phyloP scores from a whole-genome alignment of 2,797 vertebrate species.

The Picus viridis region DNA sequence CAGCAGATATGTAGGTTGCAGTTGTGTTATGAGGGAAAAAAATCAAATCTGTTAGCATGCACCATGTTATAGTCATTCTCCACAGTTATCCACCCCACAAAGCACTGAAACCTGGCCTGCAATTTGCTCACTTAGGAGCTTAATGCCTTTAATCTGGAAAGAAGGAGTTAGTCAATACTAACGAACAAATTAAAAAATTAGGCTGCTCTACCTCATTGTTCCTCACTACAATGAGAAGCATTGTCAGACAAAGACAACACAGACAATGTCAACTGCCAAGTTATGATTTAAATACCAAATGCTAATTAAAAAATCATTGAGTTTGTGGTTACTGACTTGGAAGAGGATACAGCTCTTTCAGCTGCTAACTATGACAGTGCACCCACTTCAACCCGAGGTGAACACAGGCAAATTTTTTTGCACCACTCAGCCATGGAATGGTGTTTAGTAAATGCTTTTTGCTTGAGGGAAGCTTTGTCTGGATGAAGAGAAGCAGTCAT shows the following conservation, averaged over 20 bases:
- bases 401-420: background rate
- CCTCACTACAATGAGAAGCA: background rate
- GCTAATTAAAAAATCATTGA: background rate
- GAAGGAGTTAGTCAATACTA: conserved; percentile 3
- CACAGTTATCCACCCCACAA: background rate
- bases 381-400: background rate
- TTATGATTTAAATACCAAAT: conserved; percentile 20
- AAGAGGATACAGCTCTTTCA: background rate
- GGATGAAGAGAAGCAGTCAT: background rate
- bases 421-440: background rate
- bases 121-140: background rate
- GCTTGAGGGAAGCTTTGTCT: background rate
- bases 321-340: background rate
- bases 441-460: background rate
- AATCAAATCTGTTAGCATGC: too few species aligned
- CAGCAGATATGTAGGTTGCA: background rate
- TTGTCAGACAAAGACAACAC: conserved; percentile 19
- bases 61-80: background rate
- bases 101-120: background rate
- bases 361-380: background rate
- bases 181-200: conserved; percentile 19
- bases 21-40: background rate
- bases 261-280: background rate
- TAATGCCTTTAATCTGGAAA: background rate
- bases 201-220: background rate